phyloP scores from a whole-genome alignment of 2,797 vertebrate genomes.

The Schizopygopsis malacanthus region DNA sequence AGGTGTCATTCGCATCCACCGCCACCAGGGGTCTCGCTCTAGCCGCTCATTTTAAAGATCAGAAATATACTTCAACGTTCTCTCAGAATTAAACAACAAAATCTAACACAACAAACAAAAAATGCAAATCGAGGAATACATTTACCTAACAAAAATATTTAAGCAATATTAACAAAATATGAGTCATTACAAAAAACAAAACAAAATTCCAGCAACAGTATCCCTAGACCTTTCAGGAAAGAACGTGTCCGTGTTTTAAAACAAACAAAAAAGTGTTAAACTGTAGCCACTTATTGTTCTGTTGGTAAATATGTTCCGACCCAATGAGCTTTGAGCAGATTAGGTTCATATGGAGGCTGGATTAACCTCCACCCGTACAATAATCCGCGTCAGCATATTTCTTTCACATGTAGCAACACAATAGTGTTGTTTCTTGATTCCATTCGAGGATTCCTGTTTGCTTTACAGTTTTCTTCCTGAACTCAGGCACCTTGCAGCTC shows the following conservation, averaged over 20 bases:
- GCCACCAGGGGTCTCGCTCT: slow-evolving; percentile 21
- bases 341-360: slow-evolving; percentile 71
- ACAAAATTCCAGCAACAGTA: neutral
- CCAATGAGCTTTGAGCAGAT: slow-evolving; percentile 68
- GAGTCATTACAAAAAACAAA: neutral
- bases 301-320: slow-evolving; percentile 61
- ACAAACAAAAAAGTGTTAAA: neutral
- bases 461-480: slow-evolving; percentile 43
- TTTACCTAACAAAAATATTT: neutral
- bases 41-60: neutral
- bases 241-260: neutral
- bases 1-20: neutral
- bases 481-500: slow-evolving; percentile 58
- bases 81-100: neutral
- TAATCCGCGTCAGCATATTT: slow-evolving; percentile 75
- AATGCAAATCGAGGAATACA: neutral
- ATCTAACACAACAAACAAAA: neutral
- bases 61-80: neutral
- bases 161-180: neutral
- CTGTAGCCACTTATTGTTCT: neutral
- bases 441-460: neutral
- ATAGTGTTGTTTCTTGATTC: slow-evolving; percentile 39
- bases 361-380: slow-evolving; percentile 75
- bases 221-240: neutral
- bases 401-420: slow-evolving; percentile 57